Percentiles rank a stretch among this genome's conserved stretches.
Evolutionary conservation across 2,797 vertebrate species (phyloP).

Genomic region (Momotus momota): DNA sequence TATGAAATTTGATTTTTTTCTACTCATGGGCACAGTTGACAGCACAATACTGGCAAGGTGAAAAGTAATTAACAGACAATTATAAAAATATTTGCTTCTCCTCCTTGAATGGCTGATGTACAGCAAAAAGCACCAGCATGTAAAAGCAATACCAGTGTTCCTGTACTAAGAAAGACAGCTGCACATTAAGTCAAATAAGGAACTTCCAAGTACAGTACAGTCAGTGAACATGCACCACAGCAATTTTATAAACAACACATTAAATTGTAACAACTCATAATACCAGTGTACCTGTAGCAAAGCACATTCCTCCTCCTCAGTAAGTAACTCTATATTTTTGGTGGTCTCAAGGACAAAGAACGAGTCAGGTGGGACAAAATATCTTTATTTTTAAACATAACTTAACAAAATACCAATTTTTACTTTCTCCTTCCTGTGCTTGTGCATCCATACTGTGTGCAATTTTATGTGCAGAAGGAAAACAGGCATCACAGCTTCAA

Average conservation of each 20-base stretch:
- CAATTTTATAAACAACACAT: background rate
- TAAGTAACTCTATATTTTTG: background rate
- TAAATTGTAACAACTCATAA: background rate
- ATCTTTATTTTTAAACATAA: background rate
- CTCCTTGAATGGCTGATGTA: background rate
- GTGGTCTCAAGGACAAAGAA: background rate
- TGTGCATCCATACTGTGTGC: background rate
- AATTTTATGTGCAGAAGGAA: background rate
- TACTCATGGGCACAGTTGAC: background rate
- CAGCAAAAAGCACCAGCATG: background rate
- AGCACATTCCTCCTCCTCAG: background rate
- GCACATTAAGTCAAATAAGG: background rate
- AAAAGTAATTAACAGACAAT: background rate
- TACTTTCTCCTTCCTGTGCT: background rate
- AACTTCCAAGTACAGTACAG: background rate
- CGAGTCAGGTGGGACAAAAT: background rate
- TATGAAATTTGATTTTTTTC: background rate
- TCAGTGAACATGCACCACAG: background rate
- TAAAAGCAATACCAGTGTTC: background rate
- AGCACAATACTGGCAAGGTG: background rate
- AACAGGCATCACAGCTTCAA: background rate
- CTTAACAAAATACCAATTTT: background rate
- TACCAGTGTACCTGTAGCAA: background rate
- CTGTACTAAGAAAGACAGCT: background rate
- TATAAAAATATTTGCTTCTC: background rate